These are phyloP conservation scores for Caenorhabditis virilis DNA, from an alignment of 2,888 invertebrate species.

Conservation along the genomic window DNA sequence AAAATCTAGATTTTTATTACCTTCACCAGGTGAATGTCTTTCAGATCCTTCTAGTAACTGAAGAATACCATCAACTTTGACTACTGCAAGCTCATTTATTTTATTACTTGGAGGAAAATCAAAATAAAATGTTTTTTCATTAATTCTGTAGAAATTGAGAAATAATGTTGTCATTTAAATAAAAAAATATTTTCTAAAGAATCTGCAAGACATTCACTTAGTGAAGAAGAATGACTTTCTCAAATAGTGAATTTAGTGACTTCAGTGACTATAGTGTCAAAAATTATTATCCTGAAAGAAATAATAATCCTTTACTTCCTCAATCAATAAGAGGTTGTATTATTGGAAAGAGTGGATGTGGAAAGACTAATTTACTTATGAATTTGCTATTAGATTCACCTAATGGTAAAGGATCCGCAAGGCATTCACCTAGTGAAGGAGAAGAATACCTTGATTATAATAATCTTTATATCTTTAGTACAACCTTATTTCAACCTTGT, in stretches of 20 bases:
- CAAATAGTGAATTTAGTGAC: conserved; percentile 10
- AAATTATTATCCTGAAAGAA: conserved; percentile 42
- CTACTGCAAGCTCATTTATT: conserved; percentile 3
- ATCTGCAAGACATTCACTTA: too few species aligned
- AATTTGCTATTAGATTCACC: conserved; percentile 40
- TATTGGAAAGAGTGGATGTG: conserved; percentile 52
- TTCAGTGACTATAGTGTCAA: conserved; percentile 28
- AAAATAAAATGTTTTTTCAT: conserved; percentile 33
- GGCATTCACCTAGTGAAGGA: too few species aligned
- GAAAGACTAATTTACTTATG: conserved; percentile 52
- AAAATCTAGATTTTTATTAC: neutral
- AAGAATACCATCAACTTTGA: conserved; percentile 5
- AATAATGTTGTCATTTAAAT: conserved; percentile 10
- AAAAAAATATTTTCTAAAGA: neutral
- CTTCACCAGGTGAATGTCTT: too few species aligned
- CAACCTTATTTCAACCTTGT: conserved; percentile 52
- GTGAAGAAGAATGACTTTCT: too few species aligned
- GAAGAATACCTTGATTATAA: conserved; percentile 49
- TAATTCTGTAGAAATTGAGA: conserved; percentile 10
- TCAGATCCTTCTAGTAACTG: too few species aligned
- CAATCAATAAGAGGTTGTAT: conserved; percentile 52
- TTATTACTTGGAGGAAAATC: conserved; percentile 15
- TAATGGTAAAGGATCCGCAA: conserved; percentile 13
- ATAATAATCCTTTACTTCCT: conserved; percentile 44
- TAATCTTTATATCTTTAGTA: conserved; percentile 49